Evolutionary conservation across 2,888 invertebrate genomes (phyloP), one percentile per base, ranked within the genome.

Genomic region (Ichneumoninae sp.): DNA sequence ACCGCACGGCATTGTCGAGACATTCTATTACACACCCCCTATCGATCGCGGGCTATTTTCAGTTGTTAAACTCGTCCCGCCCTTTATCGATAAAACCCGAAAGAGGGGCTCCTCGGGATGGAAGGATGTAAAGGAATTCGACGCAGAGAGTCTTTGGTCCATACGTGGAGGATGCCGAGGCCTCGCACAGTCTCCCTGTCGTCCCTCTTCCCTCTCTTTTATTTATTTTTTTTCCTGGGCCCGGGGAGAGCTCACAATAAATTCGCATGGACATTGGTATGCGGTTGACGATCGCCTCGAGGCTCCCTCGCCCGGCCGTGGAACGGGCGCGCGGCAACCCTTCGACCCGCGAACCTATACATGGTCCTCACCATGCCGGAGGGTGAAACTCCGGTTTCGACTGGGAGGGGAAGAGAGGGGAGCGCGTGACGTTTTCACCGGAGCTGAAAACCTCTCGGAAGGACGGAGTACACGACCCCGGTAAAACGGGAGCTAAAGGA

Each of bases 201-300:
- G 16, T 40, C 19, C 26, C 33, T 66, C 7, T 40, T 8, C 76
- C 26, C 65, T 36, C 22, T 47, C 30, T 16, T 69, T 74, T 77
- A 57, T 69, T 7, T 50, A 54, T 36, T 50, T 74, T 57, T 78
- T 70, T 78, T 30, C 75, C 82, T 30, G 78, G 77, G 66, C 65
- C 69, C 69, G 69, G 60, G 26, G 26, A 26, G 26, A 73, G 85
- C 78, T 78, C 71, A 83, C 87, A 83, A 86, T 85, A 86, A 87
- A 87, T 87, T 87, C 85, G 76, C 85, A 78, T 77, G 77, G 79
- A 80, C 85, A 87, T 87, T 87, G 87, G 87, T 87, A 87, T 87
- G 87, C 87, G 86, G 87, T 86, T 85, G 83, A 83, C 87, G 85
- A 86, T 82, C 82, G 85, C 85, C 85, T 79, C 68, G 73, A 76